A percentile compares a stretch with the other conserved stretches of the same genome.
phyloP scores from a whole-genome alignment of 1,140 invertebrate species.

The Drosophila orena region DNA sequence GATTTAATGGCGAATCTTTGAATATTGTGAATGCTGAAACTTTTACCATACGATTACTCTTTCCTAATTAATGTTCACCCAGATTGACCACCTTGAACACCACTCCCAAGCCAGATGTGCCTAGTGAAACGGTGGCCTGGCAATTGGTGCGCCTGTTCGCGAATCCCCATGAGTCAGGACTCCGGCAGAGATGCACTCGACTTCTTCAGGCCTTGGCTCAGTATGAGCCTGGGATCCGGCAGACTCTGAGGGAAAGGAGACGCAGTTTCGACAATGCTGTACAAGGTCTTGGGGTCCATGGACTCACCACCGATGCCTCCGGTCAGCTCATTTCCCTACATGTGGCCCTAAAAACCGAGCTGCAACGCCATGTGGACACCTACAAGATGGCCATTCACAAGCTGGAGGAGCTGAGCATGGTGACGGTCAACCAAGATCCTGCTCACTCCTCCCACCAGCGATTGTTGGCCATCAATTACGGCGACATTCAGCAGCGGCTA shows the following conservation, averaged over 20 bases:
- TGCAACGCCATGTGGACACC: conserved; percentile 92
- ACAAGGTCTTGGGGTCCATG: conserved; percentile 94
- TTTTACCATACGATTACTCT: too few relatives aligned
- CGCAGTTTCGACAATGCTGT: conserved; percentile 92
- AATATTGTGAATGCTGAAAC: too few relatives aligned
- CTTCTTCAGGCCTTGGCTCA: conserved; percentile 86
- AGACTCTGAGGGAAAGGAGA: conserved; percentile 87
- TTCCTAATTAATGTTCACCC: background rate
- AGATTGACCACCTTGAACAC: conserved; percentile 87
- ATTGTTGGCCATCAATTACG: conserved; percentile 92
- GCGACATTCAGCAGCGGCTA: conserved; percentile 93
- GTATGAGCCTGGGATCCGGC: conserved; percentile 86
- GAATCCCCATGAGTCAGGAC: conserved; percentile 87
- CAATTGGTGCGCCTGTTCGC: conserved; percentile 92
- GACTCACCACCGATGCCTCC: conserved; percentile 88
- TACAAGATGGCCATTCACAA: conserved; percentile 95
- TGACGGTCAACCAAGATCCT: conserved; percentile 91
- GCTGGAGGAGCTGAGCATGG: conserved; percentile 91
- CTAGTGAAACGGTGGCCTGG: conserved; percentile 91
- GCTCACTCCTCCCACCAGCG: conserved; percentile 95
- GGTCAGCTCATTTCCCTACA: conserved; percentile 88
- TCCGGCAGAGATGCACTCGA: conserved; percentile 86
- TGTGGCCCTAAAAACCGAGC: conserved; percentile 91
- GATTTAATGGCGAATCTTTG: background rate
- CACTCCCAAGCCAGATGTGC: conserved; percentile 87